Percentiles rank a stretch among this genome's conserved stretches.
Evolutionary conservation across 2,797 vertebrate species (phyloP).

Genomic region (Coreius guichenoti): DNA sequence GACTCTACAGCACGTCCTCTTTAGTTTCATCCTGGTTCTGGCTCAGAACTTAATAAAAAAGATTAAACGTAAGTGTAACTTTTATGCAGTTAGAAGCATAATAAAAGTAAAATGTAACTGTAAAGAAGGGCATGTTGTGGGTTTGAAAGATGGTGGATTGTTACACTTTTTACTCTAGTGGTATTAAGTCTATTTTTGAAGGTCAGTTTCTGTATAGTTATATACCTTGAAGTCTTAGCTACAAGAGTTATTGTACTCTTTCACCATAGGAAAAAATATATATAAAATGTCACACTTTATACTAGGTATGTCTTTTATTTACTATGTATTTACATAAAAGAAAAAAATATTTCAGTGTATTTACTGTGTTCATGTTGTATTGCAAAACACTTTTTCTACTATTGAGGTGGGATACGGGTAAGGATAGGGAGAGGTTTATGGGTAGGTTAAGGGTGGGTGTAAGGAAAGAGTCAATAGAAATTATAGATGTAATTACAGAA

Average conservation of each 20-base stretch:
- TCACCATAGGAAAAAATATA: not conserved
- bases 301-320: no score
- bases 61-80: not conserved
- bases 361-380: no score
- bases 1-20: conserved; percentile 15
- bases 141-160: not conserved
- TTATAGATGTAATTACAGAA: not conserved
- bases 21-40: not conserved
- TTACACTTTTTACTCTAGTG: not conserved
- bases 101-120: not conserved
- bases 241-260: not conserved
- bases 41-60: not conserved
- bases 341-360: no score
- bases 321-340: no score
- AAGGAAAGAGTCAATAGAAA: not conserved
- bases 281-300: no score
- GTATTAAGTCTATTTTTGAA: not conserved
- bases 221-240: not conserved
- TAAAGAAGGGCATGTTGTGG: not conserved
- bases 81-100: not conserved
- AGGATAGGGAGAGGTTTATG: not conserved
- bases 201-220: not conserved
- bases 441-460: no score
- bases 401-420: not conserved
- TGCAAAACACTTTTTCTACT: no score